Percentiles rank a stretch among this genome's conserved stretches.
These are phyloP conservation scores for Cisticola juncidis DNA, from an alignment of 2,113 vertebrate genomes.

Conservation along the genomic window DNA sequence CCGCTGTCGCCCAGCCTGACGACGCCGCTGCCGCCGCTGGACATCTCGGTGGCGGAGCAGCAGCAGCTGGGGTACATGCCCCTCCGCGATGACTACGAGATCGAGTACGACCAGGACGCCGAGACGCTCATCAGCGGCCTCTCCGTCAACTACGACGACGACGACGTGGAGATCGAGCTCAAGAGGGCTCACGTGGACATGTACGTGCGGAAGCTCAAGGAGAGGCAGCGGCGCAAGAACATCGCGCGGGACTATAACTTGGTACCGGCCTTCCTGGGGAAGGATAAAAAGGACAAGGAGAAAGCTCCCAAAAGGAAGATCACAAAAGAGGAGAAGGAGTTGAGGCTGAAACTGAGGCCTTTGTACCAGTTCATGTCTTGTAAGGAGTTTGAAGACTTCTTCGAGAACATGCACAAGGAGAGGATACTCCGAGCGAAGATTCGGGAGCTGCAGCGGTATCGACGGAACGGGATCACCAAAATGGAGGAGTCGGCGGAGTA, in stretches of 20 bases:
- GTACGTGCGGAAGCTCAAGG: constrained; percentile 93
- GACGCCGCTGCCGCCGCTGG: constrained; percentile 88
- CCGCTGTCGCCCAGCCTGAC: constrained; percentile 93
- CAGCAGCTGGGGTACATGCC: constrained; percentile 99
- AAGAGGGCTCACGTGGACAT: constrained; percentile 97
- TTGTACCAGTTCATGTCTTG: constrained; percentile 97
- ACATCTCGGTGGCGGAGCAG: constrained; percentile 89
- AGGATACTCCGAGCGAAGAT: constrained; percentile 90
- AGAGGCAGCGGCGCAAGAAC: constrained; percentile 93
- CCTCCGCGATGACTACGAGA: constrained; percentile 94
- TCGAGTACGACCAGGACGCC: constrained; percentile 94
- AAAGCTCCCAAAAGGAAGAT: constrained; percentile 86
- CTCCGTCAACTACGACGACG: constrained; percentile 95
- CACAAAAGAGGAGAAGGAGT: constrained; percentile 93
- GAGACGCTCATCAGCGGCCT: constrained; percentile 96
- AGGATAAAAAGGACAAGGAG: constrained; percentile 90
- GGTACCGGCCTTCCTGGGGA: constrained; percentile 89
- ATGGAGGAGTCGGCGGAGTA: constrained; percentile 94
- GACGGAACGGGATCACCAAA: constrained; percentile 91
- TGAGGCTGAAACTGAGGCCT: constrained; percentile 85
- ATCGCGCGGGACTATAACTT: constrained; percentile 93
- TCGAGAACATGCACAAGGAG: constrained; percentile 96
- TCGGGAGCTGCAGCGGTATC: constrained; percentile 93
- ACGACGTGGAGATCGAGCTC: constrained; percentile 94
- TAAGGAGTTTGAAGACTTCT: constrained; percentile 93